phyloP scores from a whole-genome alignment of 1,140 invertebrate genomes.

The Zaprionus ornatus region DNA sequence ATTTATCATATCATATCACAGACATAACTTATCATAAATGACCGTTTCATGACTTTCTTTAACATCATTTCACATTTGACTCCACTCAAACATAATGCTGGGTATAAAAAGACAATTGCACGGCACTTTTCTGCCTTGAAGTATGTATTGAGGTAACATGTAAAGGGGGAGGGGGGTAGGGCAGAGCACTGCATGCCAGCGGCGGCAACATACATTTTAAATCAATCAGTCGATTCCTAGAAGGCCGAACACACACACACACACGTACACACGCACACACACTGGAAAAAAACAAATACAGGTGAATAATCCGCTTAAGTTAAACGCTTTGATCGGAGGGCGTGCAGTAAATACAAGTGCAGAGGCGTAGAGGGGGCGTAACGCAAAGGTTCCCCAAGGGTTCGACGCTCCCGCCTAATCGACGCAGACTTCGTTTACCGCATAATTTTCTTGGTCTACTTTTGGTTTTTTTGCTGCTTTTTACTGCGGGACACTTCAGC shows the following conservation, averaged over 20 bases:
- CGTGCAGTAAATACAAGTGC: background rate
- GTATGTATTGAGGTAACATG: background rate
- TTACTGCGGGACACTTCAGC: background rate
- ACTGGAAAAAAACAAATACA: background rate
- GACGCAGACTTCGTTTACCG: background rate
- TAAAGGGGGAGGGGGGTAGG: too few species aligned
- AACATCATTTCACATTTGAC: background rate
- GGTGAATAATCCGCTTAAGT: slow-evolving; percentile 53
- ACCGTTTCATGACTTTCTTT: background rate
- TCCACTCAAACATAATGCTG: background rate
- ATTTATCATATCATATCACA: too few species aligned
- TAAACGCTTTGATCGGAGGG: slow-evolving; percentile 23
- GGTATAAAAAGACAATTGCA: slow-evolving; percentile 14
- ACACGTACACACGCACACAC: slow-evolving; percentile 10
- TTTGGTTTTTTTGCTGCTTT: background rate
- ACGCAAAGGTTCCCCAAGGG: background rate
- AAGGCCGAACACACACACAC: slow-evolving; percentile 8
- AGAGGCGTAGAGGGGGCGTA: background rate
- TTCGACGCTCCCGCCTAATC: background rate
- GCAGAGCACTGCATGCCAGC: background rate
- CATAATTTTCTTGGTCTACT: background rate
- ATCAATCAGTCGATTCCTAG: slow-evolving; percentile 58
- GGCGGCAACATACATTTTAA: slow-evolving; percentile 59
- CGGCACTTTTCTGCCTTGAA: background rate
- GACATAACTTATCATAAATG: background rate